Percentiles rank a stretch among this genome's conserved stretches.
Conservation (phyloP, 2,888 invertebrate genomes). For the Bedellia somnulentella region DNA sequence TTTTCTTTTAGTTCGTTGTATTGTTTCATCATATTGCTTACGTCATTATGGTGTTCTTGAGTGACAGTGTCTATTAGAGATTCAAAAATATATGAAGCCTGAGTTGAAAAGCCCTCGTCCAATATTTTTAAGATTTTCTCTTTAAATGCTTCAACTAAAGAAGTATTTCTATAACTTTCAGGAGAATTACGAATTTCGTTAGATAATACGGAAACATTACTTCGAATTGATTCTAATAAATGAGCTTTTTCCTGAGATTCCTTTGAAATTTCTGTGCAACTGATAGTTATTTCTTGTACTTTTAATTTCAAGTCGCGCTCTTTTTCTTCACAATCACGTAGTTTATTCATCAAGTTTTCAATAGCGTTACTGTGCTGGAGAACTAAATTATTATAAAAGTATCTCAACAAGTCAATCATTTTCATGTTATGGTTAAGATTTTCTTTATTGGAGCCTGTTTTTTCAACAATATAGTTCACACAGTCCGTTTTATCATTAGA, state of each 20-base stretch:
- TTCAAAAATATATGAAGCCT: slow-evolving; percentile 22
- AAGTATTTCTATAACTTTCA: slow-evolving; percentile 12
- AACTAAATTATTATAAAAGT: slow-evolving; percentile 27
- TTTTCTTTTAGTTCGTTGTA: slow-evolving; percentile 20
- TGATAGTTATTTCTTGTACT: slow-evolving; percentile 15
- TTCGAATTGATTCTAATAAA: too few relatives aligned
- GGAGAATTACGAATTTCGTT: slow-evolving; percentile 12
- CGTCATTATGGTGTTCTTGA: slow-evolving; percentile 19
- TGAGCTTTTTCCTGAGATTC: slow-evolving; percentile 23
- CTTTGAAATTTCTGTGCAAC: slow-evolving; percentile 18
- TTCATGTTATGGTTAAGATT: slow-evolving; percentile 20
- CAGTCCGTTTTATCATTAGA: slow-evolving; percentile 32
- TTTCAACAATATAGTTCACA: slow-evolving; percentile 29
- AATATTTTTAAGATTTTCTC: slow-evolving; percentile 23
- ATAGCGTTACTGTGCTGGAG: slow-evolving; percentile 31
- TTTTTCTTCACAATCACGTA: slow-evolving; percentile 28
- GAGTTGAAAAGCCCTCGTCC: slow-evolving; percentile 25
- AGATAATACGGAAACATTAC: too few relatives aligned
- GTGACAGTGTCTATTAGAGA: slow-evolving; percentile 18
- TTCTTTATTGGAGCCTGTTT: slow-evolving; percentile 22
- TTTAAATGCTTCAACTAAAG: slow-evolving; percentile 20
- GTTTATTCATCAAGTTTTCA: slow-evolving; percentile 34
- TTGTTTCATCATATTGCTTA: slow-evolving; percentile 17
- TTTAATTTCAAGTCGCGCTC: slow-evolving; percentile 20
- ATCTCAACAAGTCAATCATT: slow-evolving; percentile 39